These are phyloP conservation scores for Phylloscopus trochilus DNA, from an alignment of 2,113 vertebrate genomes.

Conservation along the genomic window DNA sequence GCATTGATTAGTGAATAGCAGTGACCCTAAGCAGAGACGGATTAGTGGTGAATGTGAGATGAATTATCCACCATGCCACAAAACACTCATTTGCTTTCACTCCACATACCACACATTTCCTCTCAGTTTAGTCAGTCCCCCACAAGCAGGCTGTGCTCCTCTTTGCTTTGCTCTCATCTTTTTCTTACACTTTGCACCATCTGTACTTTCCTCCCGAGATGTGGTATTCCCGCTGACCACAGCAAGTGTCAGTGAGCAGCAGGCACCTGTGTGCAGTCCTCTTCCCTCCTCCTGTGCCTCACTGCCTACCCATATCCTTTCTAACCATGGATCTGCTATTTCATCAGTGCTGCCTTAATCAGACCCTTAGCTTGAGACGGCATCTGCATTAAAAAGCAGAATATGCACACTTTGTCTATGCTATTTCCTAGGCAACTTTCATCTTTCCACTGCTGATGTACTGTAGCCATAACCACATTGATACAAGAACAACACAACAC, in stretches of 20 bases:
- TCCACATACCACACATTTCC: not conserved
- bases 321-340: not conserved
- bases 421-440: not conserved
- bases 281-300: not conserved
- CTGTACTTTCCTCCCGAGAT: not conserved
- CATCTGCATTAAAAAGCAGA: not conserved
- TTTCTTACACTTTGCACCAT: not conserved
- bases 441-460: not conserved
- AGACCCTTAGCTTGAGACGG: not conserved
- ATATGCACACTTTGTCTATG: not conserved
- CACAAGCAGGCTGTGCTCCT: not conserved
- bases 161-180: not conserved
- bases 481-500: not conserved
- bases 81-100: not conserved
- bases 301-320: not conserved
- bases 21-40: not conserved
- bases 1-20: constrained; percentile 24
- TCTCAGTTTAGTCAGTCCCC: not conserved
- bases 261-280: not conserved
- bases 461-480: not conserved
- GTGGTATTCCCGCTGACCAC: not conserved
- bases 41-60: not conserved
- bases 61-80: not conserved
- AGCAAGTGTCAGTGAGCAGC: not conserved
- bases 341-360: not conserved